Evolutionary conservation across 2,797 vertebrate genomes (phyloP).

Genomic region (Microctenopoma lineatum): DNA sequence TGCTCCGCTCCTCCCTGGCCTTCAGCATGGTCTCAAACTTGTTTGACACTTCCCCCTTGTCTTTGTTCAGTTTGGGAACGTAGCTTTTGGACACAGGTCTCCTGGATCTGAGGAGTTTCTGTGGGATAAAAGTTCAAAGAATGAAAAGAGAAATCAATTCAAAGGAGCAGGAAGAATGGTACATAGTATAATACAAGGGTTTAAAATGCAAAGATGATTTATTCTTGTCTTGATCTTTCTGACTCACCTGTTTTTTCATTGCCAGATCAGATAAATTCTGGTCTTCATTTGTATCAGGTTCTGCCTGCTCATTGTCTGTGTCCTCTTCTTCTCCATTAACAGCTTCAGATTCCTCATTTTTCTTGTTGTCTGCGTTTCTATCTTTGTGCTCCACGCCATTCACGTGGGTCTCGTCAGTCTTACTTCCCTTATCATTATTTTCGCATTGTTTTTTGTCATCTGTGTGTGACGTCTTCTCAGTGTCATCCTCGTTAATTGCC

Average conservation of each 20-base stretch:
- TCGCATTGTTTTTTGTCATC: constrained; percentile 17
- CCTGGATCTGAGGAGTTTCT: constrained; percentile 94
- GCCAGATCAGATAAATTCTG: constrained; percentile 76
- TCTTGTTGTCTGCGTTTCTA: background rate
- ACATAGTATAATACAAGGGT: background rate
- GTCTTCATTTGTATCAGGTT: constrained; percentile 39
- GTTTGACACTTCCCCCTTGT: constrained; percentile 91
- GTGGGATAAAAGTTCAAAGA: constrained; percentile 37
- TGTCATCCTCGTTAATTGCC: constrained; percentile 5
- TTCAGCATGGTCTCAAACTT: constrained; percentile 98
- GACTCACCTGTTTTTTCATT: constrained; percentile 82
- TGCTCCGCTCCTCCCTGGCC: constrained; percentile 95
- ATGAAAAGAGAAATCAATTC: background rate
- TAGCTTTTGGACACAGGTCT: constrained; percentile 94
- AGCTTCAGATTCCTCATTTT: constrained; percentile 17
- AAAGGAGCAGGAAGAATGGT: background rate
- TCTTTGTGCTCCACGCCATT: constrained; percentile 62
- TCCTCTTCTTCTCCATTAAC: constrained; percentile 52
- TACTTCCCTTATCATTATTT: background rate
- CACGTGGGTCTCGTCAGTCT: constrained; percentile 24
- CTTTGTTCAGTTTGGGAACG: constrained; percentile 90
- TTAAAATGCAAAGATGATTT: background rate
- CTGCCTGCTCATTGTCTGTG: constrained; percentile 19
- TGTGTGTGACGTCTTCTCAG: background rate
- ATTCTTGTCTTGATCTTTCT: background rate